phyloP scores from a whole-genome alignment of 2,113 vertebrate species.

The Grammomys surdaster region DNA sequence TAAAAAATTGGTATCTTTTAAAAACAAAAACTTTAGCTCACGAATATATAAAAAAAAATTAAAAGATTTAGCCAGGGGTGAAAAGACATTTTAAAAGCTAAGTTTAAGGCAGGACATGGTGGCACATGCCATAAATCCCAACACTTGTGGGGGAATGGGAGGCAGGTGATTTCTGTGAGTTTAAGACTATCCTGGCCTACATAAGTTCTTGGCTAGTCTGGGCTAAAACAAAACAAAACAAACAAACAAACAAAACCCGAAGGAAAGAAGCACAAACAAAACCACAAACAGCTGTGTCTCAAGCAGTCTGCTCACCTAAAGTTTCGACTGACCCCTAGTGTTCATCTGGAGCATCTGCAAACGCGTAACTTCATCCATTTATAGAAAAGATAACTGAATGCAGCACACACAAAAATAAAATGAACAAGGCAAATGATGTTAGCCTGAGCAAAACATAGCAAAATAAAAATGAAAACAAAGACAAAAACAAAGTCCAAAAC shows the following conservation, averaged over 20 bases:
- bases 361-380: neutral
- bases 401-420: neutral
- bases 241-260: neutral
- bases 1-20: neutral
- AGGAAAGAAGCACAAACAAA: neutral
- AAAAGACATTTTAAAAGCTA: neutral
- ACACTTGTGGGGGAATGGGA: neutral
- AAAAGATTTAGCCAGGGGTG: neutral
- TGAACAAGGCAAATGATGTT: neutral
- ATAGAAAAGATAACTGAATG: neutral
- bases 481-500: neutral
- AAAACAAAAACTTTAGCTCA: neutral
- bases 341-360: neutral
- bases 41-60: neutral
- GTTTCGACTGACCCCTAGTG: conserved; percentile 75
- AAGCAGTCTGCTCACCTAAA: neutral
- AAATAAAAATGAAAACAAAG: neutral
- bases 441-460: neutral
- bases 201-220: neutral
- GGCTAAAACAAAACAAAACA: neutral
- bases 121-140: neutral
- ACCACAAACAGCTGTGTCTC: neutral
- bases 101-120: neutral
- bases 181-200: neutral
- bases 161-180: neutral